These are phyloP conservation scores for Amphipyra berbera DNA, from an alignment of 2,888 invertebrate species.

Conservation along the genomic window DNA sequence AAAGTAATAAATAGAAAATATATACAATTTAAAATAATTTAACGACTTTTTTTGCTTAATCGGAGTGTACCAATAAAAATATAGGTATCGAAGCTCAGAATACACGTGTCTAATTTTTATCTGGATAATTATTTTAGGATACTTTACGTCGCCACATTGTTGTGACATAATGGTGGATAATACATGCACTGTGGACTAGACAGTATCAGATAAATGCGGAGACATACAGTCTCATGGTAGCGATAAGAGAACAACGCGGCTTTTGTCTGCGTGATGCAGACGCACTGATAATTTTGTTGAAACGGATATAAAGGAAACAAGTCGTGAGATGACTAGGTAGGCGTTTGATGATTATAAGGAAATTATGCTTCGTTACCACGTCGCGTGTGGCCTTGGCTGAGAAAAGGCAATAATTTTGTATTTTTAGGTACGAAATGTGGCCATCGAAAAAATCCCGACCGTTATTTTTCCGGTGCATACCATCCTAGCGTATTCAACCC, in stretches of 20 bases:
- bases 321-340: neutral
- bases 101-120: conserved; percentile 37
- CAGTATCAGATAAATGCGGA: conserved; percentile 50
- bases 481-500: too few species aligned
- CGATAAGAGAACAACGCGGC: conserved; percentile 48
- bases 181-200: conserved; percentile 39
- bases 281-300: conserved; percentile 38
- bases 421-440: too few species aligned
- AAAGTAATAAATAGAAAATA: conserved; percentile 27
- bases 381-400: too few species aligned
- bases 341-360: conserved; percentile 4
- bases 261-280: conserved; percentile 44
- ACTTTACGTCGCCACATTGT: conserved; percentile 15
- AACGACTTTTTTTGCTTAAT: too few species aligned
- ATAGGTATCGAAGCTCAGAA: conserved; percentile 2
- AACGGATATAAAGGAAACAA: conserved; percentile 23
- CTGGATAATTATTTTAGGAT: conserved; percentile 34
- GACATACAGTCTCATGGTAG: conserved; percentile 50
- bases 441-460: too few species aligned
- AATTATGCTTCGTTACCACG: neutral
- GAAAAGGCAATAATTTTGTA: too few species aligned
- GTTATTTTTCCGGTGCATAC: too few species aligned
- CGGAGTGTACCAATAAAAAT: neutral
- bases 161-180: conserved; percentile 34
- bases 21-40: conserved; percentile 1